Evolutionary conservation across 2,113 vertebrate species (phyloP).

Genomic region (Lanius ludovicianus): DNA sequence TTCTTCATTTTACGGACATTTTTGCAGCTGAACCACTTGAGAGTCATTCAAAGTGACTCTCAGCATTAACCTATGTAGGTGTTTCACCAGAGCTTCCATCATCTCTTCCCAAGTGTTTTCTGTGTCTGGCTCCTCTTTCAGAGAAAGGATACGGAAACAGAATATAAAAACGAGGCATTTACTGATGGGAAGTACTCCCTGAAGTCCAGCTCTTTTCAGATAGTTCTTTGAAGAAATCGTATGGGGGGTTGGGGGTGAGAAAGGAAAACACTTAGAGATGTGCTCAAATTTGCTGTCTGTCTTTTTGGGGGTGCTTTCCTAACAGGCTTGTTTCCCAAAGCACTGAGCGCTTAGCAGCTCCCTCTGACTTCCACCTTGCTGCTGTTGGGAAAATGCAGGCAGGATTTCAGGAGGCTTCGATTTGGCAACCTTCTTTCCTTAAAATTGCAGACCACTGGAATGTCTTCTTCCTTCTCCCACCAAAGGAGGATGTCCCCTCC

Average conservation of each 20-base stretch:
- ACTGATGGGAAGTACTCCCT: background rate
- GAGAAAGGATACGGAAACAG: background rate
- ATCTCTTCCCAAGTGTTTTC: background rate
- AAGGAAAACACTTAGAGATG: background rate
- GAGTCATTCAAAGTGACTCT: background rate
- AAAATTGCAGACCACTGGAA: background rate
- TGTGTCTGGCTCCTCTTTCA: background rate
- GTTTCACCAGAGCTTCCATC: background rate
- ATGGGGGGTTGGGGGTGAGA: fast-evolving
- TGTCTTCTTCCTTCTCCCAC: background rate
- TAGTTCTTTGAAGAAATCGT: background rate
- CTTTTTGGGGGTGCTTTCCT: background rate
- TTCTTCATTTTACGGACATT: background rate
- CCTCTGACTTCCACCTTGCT: background rate
- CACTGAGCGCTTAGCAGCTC: background rate
- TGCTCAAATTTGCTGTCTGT: background rate
- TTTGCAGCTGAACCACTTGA: background rate
- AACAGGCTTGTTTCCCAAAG: background rate
- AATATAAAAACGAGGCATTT: background rate
- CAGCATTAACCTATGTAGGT: background rate
- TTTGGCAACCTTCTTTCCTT: background rate
- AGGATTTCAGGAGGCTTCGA: background rate
- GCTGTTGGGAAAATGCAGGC: background rate
- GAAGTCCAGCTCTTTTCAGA: background rate
- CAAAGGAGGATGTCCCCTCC: background rate